Conservation (phyloP, 2,113 vertebrate genomes). For the Hucho hucho region DNA sequence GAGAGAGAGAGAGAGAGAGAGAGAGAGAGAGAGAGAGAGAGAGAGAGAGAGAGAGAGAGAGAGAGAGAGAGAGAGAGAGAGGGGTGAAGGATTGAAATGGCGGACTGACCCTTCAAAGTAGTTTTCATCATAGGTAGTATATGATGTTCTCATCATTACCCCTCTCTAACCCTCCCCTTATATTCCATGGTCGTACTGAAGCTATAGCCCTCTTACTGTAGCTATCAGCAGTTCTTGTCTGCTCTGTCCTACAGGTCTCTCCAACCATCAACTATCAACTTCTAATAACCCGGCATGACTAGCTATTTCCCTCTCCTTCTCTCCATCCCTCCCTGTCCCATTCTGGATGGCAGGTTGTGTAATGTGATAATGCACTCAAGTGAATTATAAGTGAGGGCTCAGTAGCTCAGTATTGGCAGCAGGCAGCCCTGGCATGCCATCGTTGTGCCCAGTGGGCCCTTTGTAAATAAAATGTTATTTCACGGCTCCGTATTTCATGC, state of each 20-base stretch:
- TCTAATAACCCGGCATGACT: conserved; percentile 53
- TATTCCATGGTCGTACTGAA: conserved; percentile 28
- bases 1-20: too few species aligned
- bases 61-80: background rate
- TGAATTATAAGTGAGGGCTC: conserved; percentile 52
- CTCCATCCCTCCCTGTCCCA: conserved; percentile 5
- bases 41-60: conserved; percentile 7
- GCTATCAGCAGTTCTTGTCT: conserved; percentile 17
- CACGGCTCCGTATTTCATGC: conserved; percentile 70
- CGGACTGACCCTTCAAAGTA: conserved; percentile 27
- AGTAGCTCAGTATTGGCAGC: conserved; percentile 46
- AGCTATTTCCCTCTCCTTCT: conserved; percentile 2
- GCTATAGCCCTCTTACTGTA: background rate
- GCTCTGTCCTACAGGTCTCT: conserved; percentile 52
- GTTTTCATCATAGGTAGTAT: conserved; percentile 27
- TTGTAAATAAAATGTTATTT: conserved; percentile 76
- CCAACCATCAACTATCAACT: conserved; percentile 41
- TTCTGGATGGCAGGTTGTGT: conserved; percentile 54
- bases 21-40: conserved; percentile 9
- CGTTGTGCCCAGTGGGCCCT: conserved; percentile 68
- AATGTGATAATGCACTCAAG: conserved; percentile 60
- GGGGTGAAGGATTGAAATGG: conserved; percentile 9
- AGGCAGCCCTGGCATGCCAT: conserved; percentile 49
- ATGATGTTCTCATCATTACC: background rate
- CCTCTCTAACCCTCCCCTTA: conserved; percentile 29